These are phyloP conservation scores for Salvator merianae DNA, from an alignment of 2,113 vertebrate species.

Conservation along the genomic window DNA sequence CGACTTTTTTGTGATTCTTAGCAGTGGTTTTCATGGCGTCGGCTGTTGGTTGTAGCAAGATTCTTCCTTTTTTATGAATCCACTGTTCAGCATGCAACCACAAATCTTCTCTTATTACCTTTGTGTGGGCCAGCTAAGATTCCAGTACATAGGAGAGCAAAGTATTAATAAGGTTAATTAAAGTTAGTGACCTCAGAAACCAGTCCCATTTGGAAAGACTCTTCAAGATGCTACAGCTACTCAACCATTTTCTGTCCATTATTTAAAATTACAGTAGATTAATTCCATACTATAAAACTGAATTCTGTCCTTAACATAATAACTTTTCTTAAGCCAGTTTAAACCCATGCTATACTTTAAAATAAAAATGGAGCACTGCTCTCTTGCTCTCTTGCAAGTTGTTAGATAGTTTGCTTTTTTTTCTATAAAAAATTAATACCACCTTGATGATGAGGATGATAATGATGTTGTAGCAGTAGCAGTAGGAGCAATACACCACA, in stretches of 20 bases:
- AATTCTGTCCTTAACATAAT: constrained; percentile 52
- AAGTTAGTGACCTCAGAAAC: constrained; percentile 65
- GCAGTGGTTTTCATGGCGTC: constrained; percentile 25
- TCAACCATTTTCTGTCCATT: constrained; percentile 60
- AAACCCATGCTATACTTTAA: neutral
- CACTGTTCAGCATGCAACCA: constrained; percentile 36
- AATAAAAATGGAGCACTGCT: neutral
- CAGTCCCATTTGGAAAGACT: constrained; percentile 59
- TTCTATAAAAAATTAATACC: no score
- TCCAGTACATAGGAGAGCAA: constrained; percentile 46
- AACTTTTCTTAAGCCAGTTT: constrained; percentile 46
- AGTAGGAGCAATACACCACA: neutral
- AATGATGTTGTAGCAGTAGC: neutral
- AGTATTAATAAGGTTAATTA: constrained; percentile 70
- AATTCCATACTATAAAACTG: constrained; percentile 56
- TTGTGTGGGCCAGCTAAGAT: constrained; percentile 64
- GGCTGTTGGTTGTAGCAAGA: constrained; percentile 10
- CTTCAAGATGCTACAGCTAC: constrained; percentile 62
- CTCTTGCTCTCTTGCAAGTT: neutral
- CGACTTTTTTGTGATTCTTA: neutral
- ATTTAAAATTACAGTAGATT: constrained; percentile 63
- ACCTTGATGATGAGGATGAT: no score
- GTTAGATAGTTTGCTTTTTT: neutral
- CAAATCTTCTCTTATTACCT: constrained; percentile 63
- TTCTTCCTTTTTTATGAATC: constrained; percentile 40